These are phyloP conservation scores for Patella depressa DNA, from an alignment of 2,888 invertebrate species.

Conservation along the genomic window DNA sequence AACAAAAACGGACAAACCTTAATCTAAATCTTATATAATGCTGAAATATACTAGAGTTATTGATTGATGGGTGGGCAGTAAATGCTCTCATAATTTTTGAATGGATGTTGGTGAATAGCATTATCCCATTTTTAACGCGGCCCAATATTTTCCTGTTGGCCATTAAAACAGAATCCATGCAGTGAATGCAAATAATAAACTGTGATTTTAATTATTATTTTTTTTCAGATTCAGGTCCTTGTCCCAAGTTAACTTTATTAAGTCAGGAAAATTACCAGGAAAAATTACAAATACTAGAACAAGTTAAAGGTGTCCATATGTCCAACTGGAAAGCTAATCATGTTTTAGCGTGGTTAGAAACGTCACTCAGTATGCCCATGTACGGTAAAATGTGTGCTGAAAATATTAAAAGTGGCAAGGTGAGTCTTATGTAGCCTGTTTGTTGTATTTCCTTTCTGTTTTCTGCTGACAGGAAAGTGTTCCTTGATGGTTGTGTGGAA, in stretches of 20 bases:
- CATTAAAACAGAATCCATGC: too few relatives aligned
- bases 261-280: slow-evolving; percentile 67
- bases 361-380: slow-evolving; percentile 94
- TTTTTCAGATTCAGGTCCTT: slow-evolving; percentile 41
- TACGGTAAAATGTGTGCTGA: slow-evolving; percentile 91
- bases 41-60: too few relatives aligned
- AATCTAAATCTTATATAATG: too few relatives aligned
- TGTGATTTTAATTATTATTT: background rate
- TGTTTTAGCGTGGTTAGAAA: slow-evolving; percentile 93
- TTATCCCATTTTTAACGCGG: too few relatives aligned
- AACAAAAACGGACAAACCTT: too few relatives aligned
- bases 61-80: too few relatives aligned
- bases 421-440: too few relatives aligned
- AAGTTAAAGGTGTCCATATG: slow-evolving; percentile 84
- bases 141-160: too few relatives aligned
- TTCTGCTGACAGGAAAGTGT: background rate
- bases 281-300: slow-evolving; percentile 82
- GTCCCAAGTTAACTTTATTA: slow-evolving; percentile 53
- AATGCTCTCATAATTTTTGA: too few relatives aligned
- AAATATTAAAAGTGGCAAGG: slow-evolving; percentile 95
- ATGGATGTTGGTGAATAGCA: too few relatives aligned
- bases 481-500: background rate
- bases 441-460: background rate
- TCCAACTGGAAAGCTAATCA: slow-evolving; percentile 93
- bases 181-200: too few relatives aligned